Conservation (phyloP, 2,888 invertebrate species). For the Apodemia zela region DNA sequence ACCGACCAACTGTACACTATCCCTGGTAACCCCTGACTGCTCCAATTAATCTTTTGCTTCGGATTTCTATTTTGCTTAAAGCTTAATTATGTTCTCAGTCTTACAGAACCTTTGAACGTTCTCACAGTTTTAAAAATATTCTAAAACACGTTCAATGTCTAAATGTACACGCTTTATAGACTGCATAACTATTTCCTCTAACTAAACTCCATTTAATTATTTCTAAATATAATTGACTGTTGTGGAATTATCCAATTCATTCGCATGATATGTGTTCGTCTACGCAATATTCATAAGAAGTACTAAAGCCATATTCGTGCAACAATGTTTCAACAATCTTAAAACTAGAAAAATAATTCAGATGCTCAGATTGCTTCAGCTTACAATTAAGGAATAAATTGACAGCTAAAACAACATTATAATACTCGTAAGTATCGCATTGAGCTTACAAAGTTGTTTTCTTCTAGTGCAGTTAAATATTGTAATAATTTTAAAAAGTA, state of each 20-base stretch:
- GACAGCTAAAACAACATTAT: no score
- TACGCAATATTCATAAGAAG: neutral
- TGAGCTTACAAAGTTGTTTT: neutral
- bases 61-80: slow-evolving; percentile 42
- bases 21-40: slow-evolving; percentile 55
- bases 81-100: slow-evolving; percentile 31
- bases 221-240: neutral
- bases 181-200: neutral
- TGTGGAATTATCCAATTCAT: neutral
- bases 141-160: slow-evolving; percentile 9
- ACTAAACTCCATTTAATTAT: neutral
- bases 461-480: neutral
- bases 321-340: no score
- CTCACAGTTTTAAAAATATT: neutral
- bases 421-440: neutral
- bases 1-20: slow-evolving; percentile 66
- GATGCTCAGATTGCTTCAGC: no score
- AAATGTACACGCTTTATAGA: neutral
- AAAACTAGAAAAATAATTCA: no score
- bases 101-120: neutral
- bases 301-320: neutral
- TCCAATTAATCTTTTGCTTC: slow-evolving; percentile 43
- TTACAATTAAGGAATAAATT: no score
- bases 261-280: neutral
- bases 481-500: no score